Evolutionary conservation across 2,113 vertebrate species (phyloP).

Genomic region (Heterocephalus glaber): DNA sequence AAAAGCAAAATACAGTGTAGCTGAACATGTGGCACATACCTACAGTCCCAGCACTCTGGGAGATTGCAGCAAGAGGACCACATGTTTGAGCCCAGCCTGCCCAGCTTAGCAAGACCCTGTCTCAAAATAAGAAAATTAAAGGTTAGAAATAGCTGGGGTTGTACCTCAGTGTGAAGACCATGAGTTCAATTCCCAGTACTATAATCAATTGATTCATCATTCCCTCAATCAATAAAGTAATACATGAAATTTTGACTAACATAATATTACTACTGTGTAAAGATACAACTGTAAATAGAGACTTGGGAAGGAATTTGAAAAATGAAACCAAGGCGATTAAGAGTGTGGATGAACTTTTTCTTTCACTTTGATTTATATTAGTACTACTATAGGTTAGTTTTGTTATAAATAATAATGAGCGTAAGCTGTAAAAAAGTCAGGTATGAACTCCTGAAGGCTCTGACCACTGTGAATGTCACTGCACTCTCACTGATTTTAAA

Average conservation of each 20-base stretch:
- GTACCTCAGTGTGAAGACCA: not conserved
- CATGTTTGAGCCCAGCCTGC: not conserved
- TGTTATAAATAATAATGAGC: constrained; percentile 54
- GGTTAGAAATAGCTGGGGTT: not conserved
- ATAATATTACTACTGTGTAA: not conserved
- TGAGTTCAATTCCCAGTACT: not conserved
- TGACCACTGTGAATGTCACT: constrained; percentile 35
- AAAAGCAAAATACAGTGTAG: constrained; percentile 24
- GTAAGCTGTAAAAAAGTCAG: constrained; percentile 45
- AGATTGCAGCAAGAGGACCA: not conserved
- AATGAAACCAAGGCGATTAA: constrained; percentile 13
- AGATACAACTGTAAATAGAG: not conserved
- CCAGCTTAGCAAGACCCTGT: not conserved
- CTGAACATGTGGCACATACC: not conserved
- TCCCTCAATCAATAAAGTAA: not conserved
- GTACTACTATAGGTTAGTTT: not conserved
- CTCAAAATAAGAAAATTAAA: not conserved
- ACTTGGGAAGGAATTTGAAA: constrained; percentile 32
- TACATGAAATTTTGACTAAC: not conserved
- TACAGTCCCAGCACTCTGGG: not conserved
- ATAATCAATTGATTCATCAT: not conserved
- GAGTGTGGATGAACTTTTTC: constrained; percentile 4
- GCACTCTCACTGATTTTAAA: constrained; percentile 46
- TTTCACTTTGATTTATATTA: constrained; percentile 51
- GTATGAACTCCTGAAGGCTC: not conserved